Evolutionary conservation across 2,113 vertebrate species (phyloP).

Genomic region (Bubo bubo): DNA sequence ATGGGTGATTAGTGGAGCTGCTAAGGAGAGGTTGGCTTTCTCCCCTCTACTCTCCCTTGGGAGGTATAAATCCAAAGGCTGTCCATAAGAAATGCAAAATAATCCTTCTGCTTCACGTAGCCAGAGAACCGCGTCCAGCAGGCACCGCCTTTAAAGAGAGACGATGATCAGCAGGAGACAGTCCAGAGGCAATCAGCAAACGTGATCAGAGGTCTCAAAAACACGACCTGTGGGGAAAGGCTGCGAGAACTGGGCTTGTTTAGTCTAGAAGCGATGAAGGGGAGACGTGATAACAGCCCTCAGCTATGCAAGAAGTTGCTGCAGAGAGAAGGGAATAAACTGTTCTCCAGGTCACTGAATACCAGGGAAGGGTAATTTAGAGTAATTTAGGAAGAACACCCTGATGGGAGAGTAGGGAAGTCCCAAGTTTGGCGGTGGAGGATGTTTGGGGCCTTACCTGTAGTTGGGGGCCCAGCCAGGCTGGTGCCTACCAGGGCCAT

Average conservation of each 20-base stretch:
- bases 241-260: neutral
- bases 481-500: neutral
- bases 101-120: rapidly evolving
- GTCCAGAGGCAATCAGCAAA: neutral
- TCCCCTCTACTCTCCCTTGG: neutral
- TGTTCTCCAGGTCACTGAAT: rapidly evolving
- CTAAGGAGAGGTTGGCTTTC: neutral
- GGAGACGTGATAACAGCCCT: neutral
- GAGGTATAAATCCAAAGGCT: neutral
- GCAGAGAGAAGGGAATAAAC: neutral
- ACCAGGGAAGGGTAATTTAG: neutral
- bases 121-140: neutral
- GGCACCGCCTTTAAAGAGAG: neutral
- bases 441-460: neutral
- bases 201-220: neutral
- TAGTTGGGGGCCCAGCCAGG: rapidly evolving
- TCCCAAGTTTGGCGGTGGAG: neutral
- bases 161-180: neutral
- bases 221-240: neutral
- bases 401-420: neutral
- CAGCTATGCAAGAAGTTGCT: neutral
- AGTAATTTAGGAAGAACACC: neutral
- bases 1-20: neutral
- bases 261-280: neutral
- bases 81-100: neutral